These are phyloP conservation scores for Capitulum mitella DNA, from an alignment of 2,888 invertebrate species.

Conservation along the genomic window DNA sequence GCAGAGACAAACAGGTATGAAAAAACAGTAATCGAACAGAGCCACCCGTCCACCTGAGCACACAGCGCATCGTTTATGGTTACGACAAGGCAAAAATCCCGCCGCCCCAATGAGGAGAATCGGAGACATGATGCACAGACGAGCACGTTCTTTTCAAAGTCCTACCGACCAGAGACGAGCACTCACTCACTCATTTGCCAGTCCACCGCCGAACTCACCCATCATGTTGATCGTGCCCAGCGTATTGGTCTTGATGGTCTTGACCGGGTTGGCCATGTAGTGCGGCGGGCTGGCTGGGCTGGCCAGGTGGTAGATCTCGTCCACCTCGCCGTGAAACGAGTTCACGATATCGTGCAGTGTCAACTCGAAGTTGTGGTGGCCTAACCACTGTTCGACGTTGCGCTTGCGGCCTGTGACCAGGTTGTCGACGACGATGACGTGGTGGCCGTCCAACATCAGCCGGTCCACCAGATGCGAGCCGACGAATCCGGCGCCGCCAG, in stretches of 20 bases:
- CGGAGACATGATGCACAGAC: too few species aligned
- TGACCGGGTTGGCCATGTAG: conserved; percentile 99
- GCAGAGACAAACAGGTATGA: too few species aligned
- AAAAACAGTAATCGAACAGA: too few species aligned
- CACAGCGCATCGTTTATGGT: too few species aligned
- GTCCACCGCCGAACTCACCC: conserved; percentile 49
- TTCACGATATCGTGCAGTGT: conserved; percentile 99
- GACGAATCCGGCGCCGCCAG: conserved; percentile 98
- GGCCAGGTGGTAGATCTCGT: conserved; percentile 96
- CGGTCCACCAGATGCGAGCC: conserved; percentile 95
- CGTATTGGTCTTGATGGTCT: conserved; percentile 98
- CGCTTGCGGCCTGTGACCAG: conserved; percentile 95
- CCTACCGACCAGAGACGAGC: too few species aligned
- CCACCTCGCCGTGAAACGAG: conserved; percentile 92
- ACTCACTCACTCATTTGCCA: too few species aligned
- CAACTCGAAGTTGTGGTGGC: conserved; percentile 97
- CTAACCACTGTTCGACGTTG: conserved; percentile 98
- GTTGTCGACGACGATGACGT: conserved; percentile 93
- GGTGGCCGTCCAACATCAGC: conserved; percentile 91
- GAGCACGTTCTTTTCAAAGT: too few species aligned
- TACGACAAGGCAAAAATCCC: too few species aligned
- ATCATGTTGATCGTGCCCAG: conserved; percentile 90
- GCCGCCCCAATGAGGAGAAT: too few species aligned
- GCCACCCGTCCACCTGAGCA: too few species aligned
- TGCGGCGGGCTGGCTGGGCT: conserved; percentile 98